phyloP scores from a whole-genome alignment of 2,113 vertebrate species.

The Podarcis raffonei region DNA sequence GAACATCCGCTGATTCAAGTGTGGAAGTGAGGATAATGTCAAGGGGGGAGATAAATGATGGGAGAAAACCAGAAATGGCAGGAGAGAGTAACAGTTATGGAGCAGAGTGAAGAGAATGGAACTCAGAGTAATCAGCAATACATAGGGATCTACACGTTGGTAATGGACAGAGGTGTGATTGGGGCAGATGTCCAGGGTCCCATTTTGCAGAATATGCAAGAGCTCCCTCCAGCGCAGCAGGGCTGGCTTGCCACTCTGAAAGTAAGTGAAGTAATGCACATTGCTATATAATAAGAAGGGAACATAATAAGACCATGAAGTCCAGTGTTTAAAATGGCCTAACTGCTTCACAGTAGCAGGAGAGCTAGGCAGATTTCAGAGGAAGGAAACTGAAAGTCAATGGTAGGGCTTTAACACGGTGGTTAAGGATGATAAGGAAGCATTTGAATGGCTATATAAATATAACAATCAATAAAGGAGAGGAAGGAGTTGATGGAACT shows the following conservation, averaged over 20 bases:
- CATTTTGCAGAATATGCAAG: too few relatives aligned
- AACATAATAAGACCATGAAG: neutral
- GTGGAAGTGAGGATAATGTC: neutral
- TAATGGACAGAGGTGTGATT: neutral
- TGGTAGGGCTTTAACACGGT: neutral
- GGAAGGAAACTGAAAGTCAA: neutral
- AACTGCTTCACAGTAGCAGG: neutral
- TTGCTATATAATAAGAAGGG: neutral
- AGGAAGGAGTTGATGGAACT: neutral
- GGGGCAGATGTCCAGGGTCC: neutral
- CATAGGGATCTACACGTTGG: neutral
- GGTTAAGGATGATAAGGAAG: neutral
- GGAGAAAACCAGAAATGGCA: neutral
- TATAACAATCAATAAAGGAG: neutral
- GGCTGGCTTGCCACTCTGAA: neutral
- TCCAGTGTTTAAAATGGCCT: neutral
- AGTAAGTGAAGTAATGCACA: neutral
- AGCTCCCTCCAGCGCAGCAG: too few relatives aligned
- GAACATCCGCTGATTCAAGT: conserved; percentile 19
- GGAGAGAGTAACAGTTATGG: conserved; percentile 11
- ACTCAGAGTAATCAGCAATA: neutral
- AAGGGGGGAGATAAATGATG: neutral
- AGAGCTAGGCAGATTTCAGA: neutral
- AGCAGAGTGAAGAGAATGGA: conserved; percentile 23
- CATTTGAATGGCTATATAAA: neutral